A percentile compares a stretch with the other conserved stretches of the same genome.
Evolutionary conservation across 2,888 invertebrate genomes (phyloP).

Genomic region (Coremacera marginata): DNA sequence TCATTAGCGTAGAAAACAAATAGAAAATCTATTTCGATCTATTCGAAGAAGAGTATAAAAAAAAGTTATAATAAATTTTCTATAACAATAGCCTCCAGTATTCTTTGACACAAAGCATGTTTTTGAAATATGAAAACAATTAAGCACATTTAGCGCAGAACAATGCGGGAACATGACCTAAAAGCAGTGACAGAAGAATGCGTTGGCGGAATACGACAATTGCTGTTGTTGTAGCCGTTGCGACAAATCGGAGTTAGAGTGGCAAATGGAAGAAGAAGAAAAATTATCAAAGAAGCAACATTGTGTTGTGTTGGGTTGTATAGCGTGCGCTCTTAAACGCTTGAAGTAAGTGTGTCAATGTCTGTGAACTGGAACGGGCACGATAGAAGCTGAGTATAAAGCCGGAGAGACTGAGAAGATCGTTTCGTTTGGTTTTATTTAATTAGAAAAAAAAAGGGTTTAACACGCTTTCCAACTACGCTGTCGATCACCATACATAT

Average conservation of each 20-base stretch:
- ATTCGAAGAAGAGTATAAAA: too few relatives aligned
- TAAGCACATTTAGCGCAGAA: slow-evolving; percentile 1
- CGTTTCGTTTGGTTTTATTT: slow-evolving; percentile 24
- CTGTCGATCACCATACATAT: not conserved
- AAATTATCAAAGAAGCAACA: not conserved
- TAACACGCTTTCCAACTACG: slow-evolving; percentile 35
- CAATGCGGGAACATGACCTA: not conserved
- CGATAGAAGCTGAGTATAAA: slow-evolving; percentile 49
- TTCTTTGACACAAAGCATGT: too few relatives aligned
- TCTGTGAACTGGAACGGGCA: slow-evolving; percentile 63
- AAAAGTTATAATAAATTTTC: too few relatives aligned
- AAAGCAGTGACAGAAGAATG: not conserved
- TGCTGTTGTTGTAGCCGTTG: too few relatives aligned
- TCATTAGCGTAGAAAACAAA: too few relatives aligned
- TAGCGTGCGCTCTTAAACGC: not conserved
- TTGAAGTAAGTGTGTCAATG: slow-evolving; percentile 58
- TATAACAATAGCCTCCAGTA: too few relatives aligned
- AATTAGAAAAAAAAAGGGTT: slow-evolving; percentile 35
- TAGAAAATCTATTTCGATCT: too few relatives aligned
- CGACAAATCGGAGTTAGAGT: too few relatives aligned
- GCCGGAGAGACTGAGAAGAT: not conserved
- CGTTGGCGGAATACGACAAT: not conserved
- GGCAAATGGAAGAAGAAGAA: not conserved
- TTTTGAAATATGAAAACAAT: slow-evolving; percentile 10
- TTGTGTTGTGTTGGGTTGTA: not conserved